Evolutionary conservation across 2,113 vertebrate genomes (phyloP), one percentile per base, ranked within the genome.

Genomic region (Elephas maximus): DNA sequence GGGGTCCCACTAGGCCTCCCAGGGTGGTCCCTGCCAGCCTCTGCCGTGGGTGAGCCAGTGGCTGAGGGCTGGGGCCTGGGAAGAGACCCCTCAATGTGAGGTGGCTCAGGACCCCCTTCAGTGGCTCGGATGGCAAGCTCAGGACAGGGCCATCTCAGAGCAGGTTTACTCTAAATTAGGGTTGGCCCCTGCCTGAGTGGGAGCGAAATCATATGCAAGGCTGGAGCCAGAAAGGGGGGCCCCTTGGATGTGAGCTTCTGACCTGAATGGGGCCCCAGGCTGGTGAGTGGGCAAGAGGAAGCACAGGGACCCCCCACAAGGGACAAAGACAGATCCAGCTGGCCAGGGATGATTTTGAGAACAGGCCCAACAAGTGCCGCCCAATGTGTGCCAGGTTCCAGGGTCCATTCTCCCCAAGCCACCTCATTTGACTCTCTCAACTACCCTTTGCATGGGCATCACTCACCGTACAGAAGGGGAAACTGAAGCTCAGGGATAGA

Each of bases 101-200:
- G 91, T 4, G 0, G 90, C 97, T 44, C 57, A 95, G 97, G 95
- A 97, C 96, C 97, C 63, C 53, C 33, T 3, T 71, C 26, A 95
- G 88, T 65, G 69, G 0, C 88, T 88, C 11, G 44, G 97, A 97
- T 18, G 82, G 97, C 71, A 60, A 37, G 97, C 94, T 97, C 98
- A 97, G 98, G 96, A 97, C 48, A 76, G 97, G 89, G 21, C 0
- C 0, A 82, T 87, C 96, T 96, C 85, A 95, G 87, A 0, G 0
- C 28, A 28, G 98, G 98, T 98, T 96, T 98, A 97, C 98, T 97
- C 95, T 97, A 97, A 98, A 98, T 98, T 97, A 91, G 97, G 93
- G 2, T 4, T 71, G 87, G 7, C 95, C 94, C 83, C 69, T 28
- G 60, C 21, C 41, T 2, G 2, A 33, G 44, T 8, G 37, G n/a